phyloP scores from a whole-genome alignment of 2,113 vertebrate genomes.

The Tenebrosternarchus preto region DNA sequence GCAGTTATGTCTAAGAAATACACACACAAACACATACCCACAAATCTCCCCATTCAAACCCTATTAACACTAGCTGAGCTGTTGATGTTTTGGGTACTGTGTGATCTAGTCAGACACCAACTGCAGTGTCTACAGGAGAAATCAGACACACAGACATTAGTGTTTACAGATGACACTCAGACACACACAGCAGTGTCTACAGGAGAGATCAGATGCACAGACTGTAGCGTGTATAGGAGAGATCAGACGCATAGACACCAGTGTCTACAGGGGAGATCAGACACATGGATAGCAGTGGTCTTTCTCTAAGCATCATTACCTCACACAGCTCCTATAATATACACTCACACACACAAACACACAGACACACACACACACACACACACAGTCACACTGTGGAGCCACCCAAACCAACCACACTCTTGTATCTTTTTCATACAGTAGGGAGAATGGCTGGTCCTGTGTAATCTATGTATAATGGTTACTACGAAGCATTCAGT shows the following conservation, averaged over 20 bases:
- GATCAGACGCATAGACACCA: no score
- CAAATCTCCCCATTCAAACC: not conserved
- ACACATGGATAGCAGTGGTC: conserved; percentile 7
- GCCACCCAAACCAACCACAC: not conserved
- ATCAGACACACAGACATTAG: no score
- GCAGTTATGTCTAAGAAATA: conserved; percentile 19
- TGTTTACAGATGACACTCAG: not conserved
- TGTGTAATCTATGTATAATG: not conserved
- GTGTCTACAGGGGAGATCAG: not conserved
- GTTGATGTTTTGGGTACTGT: no score
- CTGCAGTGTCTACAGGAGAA: no score
- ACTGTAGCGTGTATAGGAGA: no score
- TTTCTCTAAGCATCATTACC: no score
- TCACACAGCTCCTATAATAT: no score
- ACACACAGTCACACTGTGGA: not conserved
- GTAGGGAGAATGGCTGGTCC: not conserved
- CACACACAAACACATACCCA: conserved; percentile 44
- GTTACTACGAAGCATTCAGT: no score
- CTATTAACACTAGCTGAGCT: no score
- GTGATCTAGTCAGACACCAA: no score
- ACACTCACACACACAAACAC: conserved; percentile 17
- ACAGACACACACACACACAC: conserved; percentile 13
- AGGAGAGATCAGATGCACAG: no score
- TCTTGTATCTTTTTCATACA: not conserved
- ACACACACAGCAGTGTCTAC: not conserved